A percentile compares a stretch with the other conserved stretches of the same genome.
Evolutionary conservation across 1,140 invertebrate genomes (phyloP).

Genomic region (Gryon sp.): DNA sequence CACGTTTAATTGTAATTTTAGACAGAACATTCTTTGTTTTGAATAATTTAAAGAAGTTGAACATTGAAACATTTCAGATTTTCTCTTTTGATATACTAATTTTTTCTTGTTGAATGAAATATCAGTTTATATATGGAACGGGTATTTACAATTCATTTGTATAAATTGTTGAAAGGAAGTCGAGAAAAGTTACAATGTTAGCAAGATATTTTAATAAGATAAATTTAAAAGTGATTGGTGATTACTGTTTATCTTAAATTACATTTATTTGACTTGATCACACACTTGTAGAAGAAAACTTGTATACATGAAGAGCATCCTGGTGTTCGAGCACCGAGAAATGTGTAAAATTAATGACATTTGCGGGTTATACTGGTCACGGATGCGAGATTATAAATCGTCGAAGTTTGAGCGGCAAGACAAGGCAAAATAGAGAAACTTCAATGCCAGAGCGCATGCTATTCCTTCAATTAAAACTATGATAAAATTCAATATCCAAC

Average conservation of each 20-base stretch:
- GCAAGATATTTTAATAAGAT: too few relatives aligned
- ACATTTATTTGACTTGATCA: constrained; percentile 26
- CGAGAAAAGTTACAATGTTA: too few relatives aligned
- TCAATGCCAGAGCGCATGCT: constrained; percentile 19
- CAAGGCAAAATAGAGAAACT: constrained; percentile 33
- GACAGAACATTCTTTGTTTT: too few relatives aligned
- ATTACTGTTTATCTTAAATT: constrained; percentile 19
- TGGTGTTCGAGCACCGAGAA: constrained; percentile 39
- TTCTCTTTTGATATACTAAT: too few relatives aligned
- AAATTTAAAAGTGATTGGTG: constrained; percentile 5
- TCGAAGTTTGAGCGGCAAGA: constrained; percentile 41
- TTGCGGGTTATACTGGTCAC: constrained; percentile 60
- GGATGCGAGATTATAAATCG: constrained; percentile 56
- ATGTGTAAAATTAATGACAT: constrained; percentile 61
- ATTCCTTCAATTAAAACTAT: constrained; percentile 28
- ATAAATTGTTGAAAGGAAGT: too few relatives aligned
- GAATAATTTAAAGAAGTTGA: too few relatives aligned
- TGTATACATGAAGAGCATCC: constrained; percentile 32
- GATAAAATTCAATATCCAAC: constrained; percentile 42
- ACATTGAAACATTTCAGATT: too few relatives aligned
- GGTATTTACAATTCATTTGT: too few relatives aligned
- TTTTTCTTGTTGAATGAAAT: too few relatives aligned
- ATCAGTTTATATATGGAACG: too few relatives aligned
- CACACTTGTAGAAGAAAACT: constrained; percentile 48
- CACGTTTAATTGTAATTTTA: too few relatives aligned